Conservation (phyloP, 2,797 vertebrate genomes). For the Muraenolepis orangiensis region DNA sequence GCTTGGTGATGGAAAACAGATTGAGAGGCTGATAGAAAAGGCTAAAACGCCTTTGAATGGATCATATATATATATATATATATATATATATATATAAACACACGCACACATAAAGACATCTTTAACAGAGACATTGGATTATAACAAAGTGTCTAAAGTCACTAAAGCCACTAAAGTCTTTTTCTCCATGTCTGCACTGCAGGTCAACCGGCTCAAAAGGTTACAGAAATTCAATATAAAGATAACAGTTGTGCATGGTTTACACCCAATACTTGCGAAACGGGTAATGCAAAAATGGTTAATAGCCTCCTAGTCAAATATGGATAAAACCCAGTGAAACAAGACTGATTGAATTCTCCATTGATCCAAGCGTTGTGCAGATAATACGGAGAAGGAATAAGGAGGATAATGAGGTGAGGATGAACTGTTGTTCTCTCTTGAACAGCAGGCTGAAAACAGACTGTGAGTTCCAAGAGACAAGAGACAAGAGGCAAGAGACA, state of each 20-base stretch:
- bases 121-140: too few species aligned
- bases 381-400: too few species aligned
- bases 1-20: too few species aligned
- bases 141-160: too few species aligned
- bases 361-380: not conserved
- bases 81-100: too few species aligned
- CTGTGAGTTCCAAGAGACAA: too few species aligned
- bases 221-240: not conserved
- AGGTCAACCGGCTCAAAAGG: not conserved
- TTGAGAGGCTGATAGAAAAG: too few species aligned
- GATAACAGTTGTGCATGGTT: not conserved
- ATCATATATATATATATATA: too few species aligned
- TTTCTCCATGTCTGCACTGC: not conserved
- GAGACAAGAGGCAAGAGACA: too few species aligned
- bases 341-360: not conserved
- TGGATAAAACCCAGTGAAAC: not conserved
- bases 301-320: not conserved
- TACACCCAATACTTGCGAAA: not conserved
- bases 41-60: too few species aligned
- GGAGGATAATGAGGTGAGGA: not conserved
- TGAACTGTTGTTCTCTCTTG: not conserved
- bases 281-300: not conserved
- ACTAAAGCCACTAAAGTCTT: not conserved
- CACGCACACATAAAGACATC: too few species aligned
- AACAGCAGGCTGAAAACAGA: constrained; percentile 19